phyloP scores from a whole-genome alignment of 2,888 invertebrate genomes.

The Hypselothyrea guttata region DNA sequence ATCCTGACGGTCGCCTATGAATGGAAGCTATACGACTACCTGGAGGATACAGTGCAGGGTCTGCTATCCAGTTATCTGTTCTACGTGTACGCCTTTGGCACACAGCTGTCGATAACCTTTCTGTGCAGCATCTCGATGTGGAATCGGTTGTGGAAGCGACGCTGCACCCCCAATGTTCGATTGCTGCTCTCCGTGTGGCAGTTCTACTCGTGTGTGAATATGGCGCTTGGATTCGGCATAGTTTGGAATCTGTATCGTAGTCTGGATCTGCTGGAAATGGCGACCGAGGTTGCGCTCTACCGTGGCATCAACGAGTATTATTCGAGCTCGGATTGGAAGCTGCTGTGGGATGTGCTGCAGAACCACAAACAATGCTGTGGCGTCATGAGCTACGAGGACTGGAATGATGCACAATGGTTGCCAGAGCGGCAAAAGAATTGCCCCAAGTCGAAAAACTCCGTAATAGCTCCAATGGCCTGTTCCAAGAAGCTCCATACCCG shows the following conservation, averaged over 20 bases:
- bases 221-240: slow-evolving; percentile 65
- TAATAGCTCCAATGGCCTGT: slow-evolving; percentile 77
- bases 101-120: slow-evolving; percentile 67
- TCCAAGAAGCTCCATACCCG: slow-evolving; percentile 67
- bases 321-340: slow-evolving; percentile 79
- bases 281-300: slow-evolving; percentile 66
- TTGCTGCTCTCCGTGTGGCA: slow-evolving; percentile 73
- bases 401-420: slow-evolving; percentile 80
- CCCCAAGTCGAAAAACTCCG: background rate
- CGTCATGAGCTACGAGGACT: slow-evolving; percentile 78
- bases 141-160: slow-evolving; percentile 68
- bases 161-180: slow-evolving; percentile 67
- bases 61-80: slow-evolving; percentile 65
- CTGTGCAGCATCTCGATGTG: slow-evolving; percentile 71
- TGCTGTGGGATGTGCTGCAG: slow-evolving; percentile 80
- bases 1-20: slow-evolving; percentile 67
- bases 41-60: slow-evolving; percentile 59
- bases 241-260: slow-evolving; percentile 66
- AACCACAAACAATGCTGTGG: slow-evolving; percentile 80
- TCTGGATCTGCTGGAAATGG: slow-evolving; percentile 50
- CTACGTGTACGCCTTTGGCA: slow-evolving; percentile 68
- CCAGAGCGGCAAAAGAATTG: slow-evolving; percentile 23
- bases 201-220: slow-evolving; percentile 69
- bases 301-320: slow-evolving; percentile 80
- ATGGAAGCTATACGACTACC: slow-evolving; percentile 52